Base-by-base conservation (phyloP, 2,797 vertebrate genomes). In the Cryptoblepharus egeriae region DNA sequence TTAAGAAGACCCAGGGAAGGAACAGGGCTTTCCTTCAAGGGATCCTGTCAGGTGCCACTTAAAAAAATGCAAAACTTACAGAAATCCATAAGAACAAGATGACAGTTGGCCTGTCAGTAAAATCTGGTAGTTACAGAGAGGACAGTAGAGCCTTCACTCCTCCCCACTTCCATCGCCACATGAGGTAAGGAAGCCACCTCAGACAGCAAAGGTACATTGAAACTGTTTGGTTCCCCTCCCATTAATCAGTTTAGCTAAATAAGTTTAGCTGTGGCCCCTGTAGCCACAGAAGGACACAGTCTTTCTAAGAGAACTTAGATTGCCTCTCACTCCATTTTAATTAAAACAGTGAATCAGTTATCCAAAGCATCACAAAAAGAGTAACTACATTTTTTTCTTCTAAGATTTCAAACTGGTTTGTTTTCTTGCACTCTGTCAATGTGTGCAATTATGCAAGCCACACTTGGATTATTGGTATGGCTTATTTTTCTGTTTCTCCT, bases 301-400 rank as follows among this genome's bases (percentile, higher is more conserved):
- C n/a, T n/a, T n/a, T n/a, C n/a, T 4, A 42, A 42, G 39, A 42
- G 39, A 42, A 9, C 39, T n/a, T n/a, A 42, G 39, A 9, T 42
- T 42, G 39, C 39, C 39, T 42, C 39, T 42, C 39, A 42, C 39
- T 42, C 9, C 39, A 42, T 9, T 42, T 42, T 42, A 42, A 42
- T 42, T 42, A 42, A 9, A 42, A 42, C 39, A 42, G 4, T 42
- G 39, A 42, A 42, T 49, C 22, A 71, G 39, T 49, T 80, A 71
- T 71, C 76, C 26, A 39, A 69, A 42, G 35, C 24, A 42, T 42
- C 69, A 22, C 64, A 80, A 60, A 61, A 80, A 61, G 60, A 3
- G 68, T 57, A 45, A 45, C 55, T 67, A 71, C 24, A 45, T 61
- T 45, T 80, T n/a, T 42, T 42, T 9, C 78, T 80, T 71, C 68